Evolutionary conservation across 2,113 vertebrate genomes (phyloP).

Genomic region (Daboia siamensis): DNA sequence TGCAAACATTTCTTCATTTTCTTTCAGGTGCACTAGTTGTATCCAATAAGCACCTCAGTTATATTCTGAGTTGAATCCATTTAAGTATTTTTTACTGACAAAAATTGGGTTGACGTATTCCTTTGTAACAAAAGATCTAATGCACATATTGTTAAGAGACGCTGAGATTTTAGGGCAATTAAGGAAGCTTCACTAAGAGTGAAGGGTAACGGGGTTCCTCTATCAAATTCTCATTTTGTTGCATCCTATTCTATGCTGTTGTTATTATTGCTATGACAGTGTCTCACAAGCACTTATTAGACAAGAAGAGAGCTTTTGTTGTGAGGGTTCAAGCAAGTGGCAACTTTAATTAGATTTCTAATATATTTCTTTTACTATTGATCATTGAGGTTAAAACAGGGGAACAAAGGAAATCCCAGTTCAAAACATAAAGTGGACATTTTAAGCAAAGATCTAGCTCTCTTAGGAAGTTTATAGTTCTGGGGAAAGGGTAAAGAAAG

Average conservation of each 20-base stretch:
- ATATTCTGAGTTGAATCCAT: not conserved
- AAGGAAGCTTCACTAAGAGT: not conserved
- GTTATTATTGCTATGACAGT: conserved; percentile 9
- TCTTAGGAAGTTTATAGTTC: not conserved
- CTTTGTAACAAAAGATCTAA: not conserved
- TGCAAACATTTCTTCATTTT: not conserved
- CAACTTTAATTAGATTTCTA: conserved; percentile 44
- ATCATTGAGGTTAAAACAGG: conserved; percentile 17
- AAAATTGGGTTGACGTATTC: not conserved
- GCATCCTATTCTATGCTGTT: not conserved
- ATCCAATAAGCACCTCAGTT: not conserved
- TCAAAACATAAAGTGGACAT: not conserved
- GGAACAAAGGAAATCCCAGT: conserved; percentile 25
- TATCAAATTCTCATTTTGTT: conserved; percentile 9
- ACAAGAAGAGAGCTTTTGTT: conserved; percentile 15
- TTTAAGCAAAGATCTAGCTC: not conserved
- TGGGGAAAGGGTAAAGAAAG: not conserved
- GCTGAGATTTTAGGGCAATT: not conserved
- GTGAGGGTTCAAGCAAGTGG: conserved; percentile 20
- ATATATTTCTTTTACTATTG: not conserved
- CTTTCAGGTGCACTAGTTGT: not conserved
- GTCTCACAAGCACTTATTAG: not conserved
- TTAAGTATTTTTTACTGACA: not conserved
- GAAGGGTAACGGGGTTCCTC: not conserved
- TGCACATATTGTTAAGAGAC: not conserved